Evolutionary conservation across 2,888 invertebrate genomes (phyloP).

Genomic region (Lymantria monacha): DNA sequence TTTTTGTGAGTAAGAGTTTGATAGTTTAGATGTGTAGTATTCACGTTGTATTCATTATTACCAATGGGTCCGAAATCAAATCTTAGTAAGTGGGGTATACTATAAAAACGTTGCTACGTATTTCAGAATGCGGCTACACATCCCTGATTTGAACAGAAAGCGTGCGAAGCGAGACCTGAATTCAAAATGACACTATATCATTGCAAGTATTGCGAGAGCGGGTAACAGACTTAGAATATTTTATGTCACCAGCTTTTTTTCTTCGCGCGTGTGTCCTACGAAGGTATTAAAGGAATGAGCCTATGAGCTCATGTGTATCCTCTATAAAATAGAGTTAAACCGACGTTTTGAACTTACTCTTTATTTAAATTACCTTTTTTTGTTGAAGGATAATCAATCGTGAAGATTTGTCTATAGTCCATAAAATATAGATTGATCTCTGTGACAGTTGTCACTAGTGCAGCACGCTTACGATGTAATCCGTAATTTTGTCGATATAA

Average conservation of each 20-base stretch:
- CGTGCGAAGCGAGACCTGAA: slow-evolving; percentile 44
- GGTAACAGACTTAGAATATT: not conserved
- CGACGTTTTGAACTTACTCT: not conserved
- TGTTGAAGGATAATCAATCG: too few species aligned
- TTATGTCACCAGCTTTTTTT: not conserved
- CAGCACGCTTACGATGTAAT: too few species aligned
- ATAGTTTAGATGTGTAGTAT: too few species aligned
- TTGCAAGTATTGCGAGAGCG: slow-evolving; percentile 40
- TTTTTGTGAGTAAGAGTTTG: too few species aligned
- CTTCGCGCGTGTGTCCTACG: not conserved
- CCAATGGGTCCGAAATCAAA: not conserved
- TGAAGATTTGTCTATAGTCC: too few species aligned
- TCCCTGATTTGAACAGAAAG: slow-evolving; percentile 42
- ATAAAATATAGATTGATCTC: too few species aligned
- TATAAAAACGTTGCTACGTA: not conserved
- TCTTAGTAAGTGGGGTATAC: not conserved
- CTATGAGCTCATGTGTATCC: not conserved
- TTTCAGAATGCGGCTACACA: not conserved
- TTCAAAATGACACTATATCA: slow-evolving; percentile 46
- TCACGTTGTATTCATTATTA: too few species aligned
- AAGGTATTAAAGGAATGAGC: not conserved
- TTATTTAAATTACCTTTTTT: not conserved
- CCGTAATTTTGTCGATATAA: too few species aligned
- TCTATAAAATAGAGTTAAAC: not conserved
- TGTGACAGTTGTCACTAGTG: too few species aligned